A percentile compares a stretch with the other conserved stretches of the same genome.
These are phyloP conservation scores for Slavum lentiscoides DNA, from an alignment of 2,888 invertebrate genomes.

Conservation along the genomic window DNA sequence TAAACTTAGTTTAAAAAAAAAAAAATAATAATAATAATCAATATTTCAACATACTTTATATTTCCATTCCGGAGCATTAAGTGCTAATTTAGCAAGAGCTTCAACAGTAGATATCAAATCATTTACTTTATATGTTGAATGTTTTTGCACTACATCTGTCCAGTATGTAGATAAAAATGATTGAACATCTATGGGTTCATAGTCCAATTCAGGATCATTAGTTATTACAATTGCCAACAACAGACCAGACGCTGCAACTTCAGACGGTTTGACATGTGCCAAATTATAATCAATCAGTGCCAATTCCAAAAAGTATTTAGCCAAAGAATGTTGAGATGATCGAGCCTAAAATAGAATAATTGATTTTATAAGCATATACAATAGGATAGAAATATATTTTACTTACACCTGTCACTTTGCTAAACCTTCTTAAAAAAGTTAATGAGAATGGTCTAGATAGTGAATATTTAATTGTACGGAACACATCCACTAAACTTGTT, in stretches of 20 bases:
- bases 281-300: slow-evolving; percentile 79
- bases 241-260: slow-evolving; percentile 79
- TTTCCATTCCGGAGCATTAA: slow-evolving; percentile 72
- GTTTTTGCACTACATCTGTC: slow-evolving; percentile 75
- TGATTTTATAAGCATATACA: too few relatives aligned
- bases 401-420: slow-evolving; percentile 63
- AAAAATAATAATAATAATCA: too few relatives aligned
- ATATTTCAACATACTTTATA: slow-evolving; percentile 63
- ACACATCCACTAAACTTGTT: slow-evolving; percentile 79
- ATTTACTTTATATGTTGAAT: slow-evolving; percentile 73
- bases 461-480: slow-evolving; percentile 75
- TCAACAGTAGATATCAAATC: slow-evolving; percentile 72
- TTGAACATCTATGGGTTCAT: slow-evolving; percentile 59
- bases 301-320: slow-evolving; percentile 90
- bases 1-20: too few relatives aligned
- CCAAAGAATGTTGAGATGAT: slow-evolving; percentile 73
- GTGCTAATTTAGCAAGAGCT: slow-evolving; percentile 71
- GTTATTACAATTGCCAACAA: slow-evolving; percentile 66
- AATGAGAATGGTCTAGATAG: slow-evolving; percentile 85
- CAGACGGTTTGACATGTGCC: slow-evolving; percentile 78
- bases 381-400: background rate
- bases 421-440: slow-evolving; percentile 83
- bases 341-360: slow-evolving; percentile 64
- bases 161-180: slow-evolving; percentile 63
- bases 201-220: slow-evolving; percentile 58